Base-by-base conservation (phyloP, 1,140 invertebrate species). In the Plodia interpunctella region DNA sequence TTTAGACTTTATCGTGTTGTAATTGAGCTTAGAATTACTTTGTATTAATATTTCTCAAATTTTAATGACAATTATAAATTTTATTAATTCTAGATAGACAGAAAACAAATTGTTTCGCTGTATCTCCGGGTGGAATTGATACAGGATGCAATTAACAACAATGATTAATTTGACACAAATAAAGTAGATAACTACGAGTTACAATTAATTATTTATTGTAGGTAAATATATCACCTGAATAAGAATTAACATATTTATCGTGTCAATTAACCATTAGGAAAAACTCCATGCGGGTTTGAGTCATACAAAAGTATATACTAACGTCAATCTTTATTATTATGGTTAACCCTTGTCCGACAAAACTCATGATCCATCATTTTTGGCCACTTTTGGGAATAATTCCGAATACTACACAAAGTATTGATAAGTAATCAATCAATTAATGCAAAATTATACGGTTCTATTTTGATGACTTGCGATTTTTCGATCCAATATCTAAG, bases 281-380 rank as follows among this genome's bases (percentile, higher is more conserved):
- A n/a, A 44, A 44, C 38, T 2, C 5, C 38, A 44, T 44, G 38
- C 38, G 38, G 38, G 38, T 44, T 44, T 44, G 13, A 44, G 38
- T 44, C 38, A 44, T 17, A 44, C 8, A 17, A 44, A 44, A 4
- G 13, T n/a, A 44, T n/a, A n/a, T n/a, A n/a, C n/a, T n/a, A n/a
- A n/a, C 38, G 38, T 44, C 38, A 44, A 44, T 44, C 38, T 44
- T 44, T 44, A 44, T 44, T 44, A 1, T 15, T 10, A 44, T 44
- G 13, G 38, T 4, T 44, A 44, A 44, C 38, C 38, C 38, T 44
- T 44, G 65, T 72, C 67, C 75, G 63, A 76, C 49, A 63, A 25
- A 35, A 15, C 13, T 15, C 38, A 44, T 44, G 38, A 44, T 44
- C 8, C 13, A 44, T 44, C 38, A 44, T n/a, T 44, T 30, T 53